phyloP scores from a whole-genome alignment of 2,888 invertebrate genomes.

The Germaria angustata region DNA sequence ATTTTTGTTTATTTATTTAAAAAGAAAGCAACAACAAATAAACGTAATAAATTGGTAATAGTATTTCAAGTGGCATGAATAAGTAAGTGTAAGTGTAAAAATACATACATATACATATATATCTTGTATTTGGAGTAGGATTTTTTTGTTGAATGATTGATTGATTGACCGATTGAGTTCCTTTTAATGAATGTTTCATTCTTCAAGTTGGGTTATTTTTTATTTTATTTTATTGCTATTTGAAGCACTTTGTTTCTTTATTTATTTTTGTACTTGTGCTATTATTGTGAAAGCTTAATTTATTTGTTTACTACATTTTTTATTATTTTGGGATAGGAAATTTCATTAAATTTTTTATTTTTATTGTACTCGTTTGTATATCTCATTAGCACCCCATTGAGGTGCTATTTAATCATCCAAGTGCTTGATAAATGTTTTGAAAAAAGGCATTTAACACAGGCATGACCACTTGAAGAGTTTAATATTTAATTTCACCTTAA shows the following conservation, averaged over 20 bases:
- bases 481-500: not conserved
- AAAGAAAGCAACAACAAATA: slow-evolving; percentile 14
- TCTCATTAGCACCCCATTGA: slow-evolving; percentile 43
- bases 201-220: slow-evolving; percentile 3
- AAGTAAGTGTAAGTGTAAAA: no score
- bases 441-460: not conserved
- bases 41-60: slow-evolving; percentile 24
- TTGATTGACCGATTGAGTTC: slow-evolving; percentile 47
- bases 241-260: slow-evolving; percentile 36
- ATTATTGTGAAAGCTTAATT: slow-evolving; percentile 20
- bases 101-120: no score
- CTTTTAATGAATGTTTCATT: not conserved
- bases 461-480: slow-evolving; percentile 29
- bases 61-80: not conserved
- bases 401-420: slow-evolving; percentile 41
- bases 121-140: no score
- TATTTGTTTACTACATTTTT: slow-evolving; percentile 10
- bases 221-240: slow-evolving; percentile 13
- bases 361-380: slow-evolving; percentile 15
- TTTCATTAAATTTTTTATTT: slow-evolving; percentile 25
- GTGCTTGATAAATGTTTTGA: slow-evolving; percentile 40
- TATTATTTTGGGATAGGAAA: slow-evolving; percentile 33
- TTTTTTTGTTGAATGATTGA: slow-evolving; percentile 43
- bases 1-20: slow-evolving; percentile 19
- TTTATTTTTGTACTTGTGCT: slow-evolving; percentile 19